Conservation (phyloP, 2,888 invertebrate genomes). For the Limnephilus marmoratus region DNA sequence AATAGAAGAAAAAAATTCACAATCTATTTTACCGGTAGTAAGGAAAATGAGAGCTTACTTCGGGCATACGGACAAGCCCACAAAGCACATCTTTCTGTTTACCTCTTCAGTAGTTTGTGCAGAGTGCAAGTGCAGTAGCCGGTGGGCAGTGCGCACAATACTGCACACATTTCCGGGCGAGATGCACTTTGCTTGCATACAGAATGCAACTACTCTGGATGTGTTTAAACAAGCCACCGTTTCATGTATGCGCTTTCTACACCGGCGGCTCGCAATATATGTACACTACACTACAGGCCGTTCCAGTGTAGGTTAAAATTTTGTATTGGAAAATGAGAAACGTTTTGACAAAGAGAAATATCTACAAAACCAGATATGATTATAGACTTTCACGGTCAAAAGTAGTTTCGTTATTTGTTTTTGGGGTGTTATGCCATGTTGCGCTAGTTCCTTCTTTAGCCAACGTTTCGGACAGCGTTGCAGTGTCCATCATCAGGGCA, state of each 20-base stretch:
- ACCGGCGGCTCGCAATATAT: background rate
- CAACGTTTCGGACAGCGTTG: no score
- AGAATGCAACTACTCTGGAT: background rate
- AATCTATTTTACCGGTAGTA: background rate
- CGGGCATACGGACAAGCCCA: background rate
- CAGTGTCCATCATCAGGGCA: no score
- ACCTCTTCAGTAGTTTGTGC: background rate
- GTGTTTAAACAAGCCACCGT: background rate
- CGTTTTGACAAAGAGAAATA: no score
- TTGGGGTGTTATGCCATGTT: no score
- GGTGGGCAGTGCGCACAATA: background rate
- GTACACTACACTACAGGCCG: background rate
- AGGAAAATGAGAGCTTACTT: background rate
- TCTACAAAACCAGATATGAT: no score
- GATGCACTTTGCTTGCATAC: background rate
- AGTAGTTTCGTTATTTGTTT: no score
- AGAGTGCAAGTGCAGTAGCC: background rate
- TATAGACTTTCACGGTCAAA: no score
- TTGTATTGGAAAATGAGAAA: no score
- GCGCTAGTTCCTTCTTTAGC: no score
- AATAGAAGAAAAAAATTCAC: no score
- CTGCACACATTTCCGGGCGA: background rate
- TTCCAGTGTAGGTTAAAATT: no score
- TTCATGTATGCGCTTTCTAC: background rate
- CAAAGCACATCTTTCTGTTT: background rate